Percentiles rank a stretch among this genome's conserved stretches.
phyloP scores from a whole-genome alignment of 2,113 vertebrate species.

The Galbula dea region DNA sequence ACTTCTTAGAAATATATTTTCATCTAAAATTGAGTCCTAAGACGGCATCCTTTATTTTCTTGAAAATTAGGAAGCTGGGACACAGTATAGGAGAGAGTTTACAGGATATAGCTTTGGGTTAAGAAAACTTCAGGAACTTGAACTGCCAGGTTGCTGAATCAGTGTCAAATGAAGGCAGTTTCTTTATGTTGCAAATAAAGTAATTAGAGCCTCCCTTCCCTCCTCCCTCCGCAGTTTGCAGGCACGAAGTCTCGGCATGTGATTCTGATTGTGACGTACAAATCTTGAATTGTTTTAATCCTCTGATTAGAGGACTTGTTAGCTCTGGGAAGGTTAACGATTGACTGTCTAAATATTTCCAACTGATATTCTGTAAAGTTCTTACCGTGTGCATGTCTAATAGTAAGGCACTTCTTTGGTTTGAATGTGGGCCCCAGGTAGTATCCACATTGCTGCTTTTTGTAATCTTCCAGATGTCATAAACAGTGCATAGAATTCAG shows the following conservation, averaged over 20 bases:
- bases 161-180: not conserved
- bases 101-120: not conserved
- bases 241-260: not conserved
- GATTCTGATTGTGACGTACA: not conserved
- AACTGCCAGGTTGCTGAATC: not conserved
- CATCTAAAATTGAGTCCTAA: not conserved
- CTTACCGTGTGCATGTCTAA: not conserved
- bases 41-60: not conserved
- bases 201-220: not conserved
- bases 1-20: not conserved
- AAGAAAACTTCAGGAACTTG: not conserved
- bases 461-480: not conserved
- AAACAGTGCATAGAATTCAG: not conserved
- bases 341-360: not conserved
- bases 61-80: not conserved
- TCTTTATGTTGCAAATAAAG: not conserved
- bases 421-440: not conserved
- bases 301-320: not conserved
- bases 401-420: not conserved
- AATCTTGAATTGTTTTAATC: not conserved
- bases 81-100: not conserved
- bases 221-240: not conserved
- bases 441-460: not conserved
- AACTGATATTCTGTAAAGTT: not conserved
- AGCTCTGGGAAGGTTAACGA: not conserved